Evolutionary conservation across 2,113 vertebrate species (phyloP).

Genomic region (Scartelaos histophorus): DNA sequence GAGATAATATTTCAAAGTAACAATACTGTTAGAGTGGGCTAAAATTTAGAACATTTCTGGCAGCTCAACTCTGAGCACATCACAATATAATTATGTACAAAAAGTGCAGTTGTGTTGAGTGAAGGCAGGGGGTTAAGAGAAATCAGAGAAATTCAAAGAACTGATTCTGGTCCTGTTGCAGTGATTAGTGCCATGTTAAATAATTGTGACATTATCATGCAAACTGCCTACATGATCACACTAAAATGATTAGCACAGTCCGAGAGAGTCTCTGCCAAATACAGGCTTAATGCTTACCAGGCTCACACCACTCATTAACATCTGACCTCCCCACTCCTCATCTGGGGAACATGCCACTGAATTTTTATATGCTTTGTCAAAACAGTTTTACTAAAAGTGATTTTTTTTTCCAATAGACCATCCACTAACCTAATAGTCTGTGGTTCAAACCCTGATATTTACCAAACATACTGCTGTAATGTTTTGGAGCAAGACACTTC

Average conservation of each 20-base stretch:
- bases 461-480: too few relatives aligned
- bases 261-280: constrained; percentile 71
- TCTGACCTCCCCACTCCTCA: constrained; percentile 67
- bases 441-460: too few relatives aligned
- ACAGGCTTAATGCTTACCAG: constrained; percentile 63
- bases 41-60: too few relatives aligned
- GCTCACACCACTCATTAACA: constrained; percentile 77
- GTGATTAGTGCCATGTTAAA: constrained; percentile 75
- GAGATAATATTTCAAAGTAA: too few relatives aligned
- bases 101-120: neutral
- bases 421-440: too few relatives aligned
- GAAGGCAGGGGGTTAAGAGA: constrained; percentile 7
- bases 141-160: constrained; percentile 62
- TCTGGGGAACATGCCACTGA: constrained; percentile 27
- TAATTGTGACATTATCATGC: constrained; percentile 82
- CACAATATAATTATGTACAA: neutral
- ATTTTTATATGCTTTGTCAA: constrained; percentile 50
- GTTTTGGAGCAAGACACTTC: too few relatives aligned
- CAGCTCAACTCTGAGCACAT: too few relatives aligned
- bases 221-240: constrained; percentile 71
- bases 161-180: constrained; percentile 65
- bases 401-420: too few relatives aligned
- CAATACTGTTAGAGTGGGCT: too few relatives aligned
- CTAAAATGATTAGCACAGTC: constrained; percentile 75
- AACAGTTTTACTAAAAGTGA: neutral